Percentiles rank a stretch among this genome's conserved stretches.
phyloP scores from a whole-genome alignment of 23 tunicate genomes.

The Oikopleura albicans region DNA sequence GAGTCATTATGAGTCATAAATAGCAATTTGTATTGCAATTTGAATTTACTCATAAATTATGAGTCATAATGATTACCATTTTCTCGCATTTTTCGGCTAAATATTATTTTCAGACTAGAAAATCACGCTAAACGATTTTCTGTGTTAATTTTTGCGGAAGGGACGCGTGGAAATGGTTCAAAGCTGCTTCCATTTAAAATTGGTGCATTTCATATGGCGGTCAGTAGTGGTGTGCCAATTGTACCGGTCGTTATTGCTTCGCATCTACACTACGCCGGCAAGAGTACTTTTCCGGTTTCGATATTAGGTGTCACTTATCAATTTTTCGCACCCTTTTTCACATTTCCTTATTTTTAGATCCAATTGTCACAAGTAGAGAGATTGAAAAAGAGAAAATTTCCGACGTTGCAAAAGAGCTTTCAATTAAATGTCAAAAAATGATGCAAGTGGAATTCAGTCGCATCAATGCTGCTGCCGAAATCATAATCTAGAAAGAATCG shows the following conservation, averaged over 20 bases:
- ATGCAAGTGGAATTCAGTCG: neutral
- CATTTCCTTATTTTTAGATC: too few relatives aligned
- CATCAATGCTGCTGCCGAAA: neutral
- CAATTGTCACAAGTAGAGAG: neutral
- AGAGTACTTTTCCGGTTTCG: neutral
- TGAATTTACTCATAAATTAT: too few relatives aligned
- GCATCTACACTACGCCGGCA: neutral
- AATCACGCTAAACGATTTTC: too few relatives aligned
- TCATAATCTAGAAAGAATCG: too few relatives aligned
- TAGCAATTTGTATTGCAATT: too few relatives aligned
- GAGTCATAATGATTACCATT: too few relatives aligned
- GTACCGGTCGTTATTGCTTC: neutral
- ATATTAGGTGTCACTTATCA: constrained; percentile 11
- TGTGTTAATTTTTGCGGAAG: neutral
- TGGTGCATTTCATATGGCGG: neutral
- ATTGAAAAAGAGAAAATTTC: neutral
- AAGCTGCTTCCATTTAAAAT: neutral
- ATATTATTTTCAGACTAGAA: too few relatives aligned
- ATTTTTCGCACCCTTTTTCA: too few relatives aligned
- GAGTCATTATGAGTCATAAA: too few relatives aligned
- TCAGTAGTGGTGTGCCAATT: neutral
- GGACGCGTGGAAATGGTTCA: neutral
- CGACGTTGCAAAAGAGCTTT: neutral
- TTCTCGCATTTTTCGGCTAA: too few relatives aligned
- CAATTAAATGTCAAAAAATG: neutral